Conservation (phyloP, 2,113 vertebrate species). For the Bos taurus region ARS-UCD2.0 NC_037348.1:57507501-57508000, state of each 20-base stretch:
- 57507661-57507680: slow-evolving; percentile 77
- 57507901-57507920: fast-evolving
- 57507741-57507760: slow-evolving; percentile 79
- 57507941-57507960: not conserved
- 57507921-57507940: fast-evolving
- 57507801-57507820: not conserved
- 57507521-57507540: not conserved
- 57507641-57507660: slow-evolving; percentile 70
- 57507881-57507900: fast-evolving
- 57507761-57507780: slow-evolving; percentile 42
- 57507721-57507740: slow-evolving; percentile 74
- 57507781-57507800: not conserved
- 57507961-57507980: not conserved
- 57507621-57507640: slow-evolving; percentile 76
- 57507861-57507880: fast-evolving
- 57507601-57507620: slow-evolving; percentile 78
- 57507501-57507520: not conserved
- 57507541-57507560: not conserved
- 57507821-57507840: not conserved
- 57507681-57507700: slow-evolving; percentile 73
- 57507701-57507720: slow-evolving; percentile 63
- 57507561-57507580: slow-evolving; percentile 52
- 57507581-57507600: slow-evolving; percentile 71
- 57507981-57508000: not conserved
- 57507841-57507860: not conserved